Evolutionary conservation across 1,140 invertebrate species (phyloP), one percentile per base, ranked within the genome.

Genomic region (Platorchestia sp.): DNA sequence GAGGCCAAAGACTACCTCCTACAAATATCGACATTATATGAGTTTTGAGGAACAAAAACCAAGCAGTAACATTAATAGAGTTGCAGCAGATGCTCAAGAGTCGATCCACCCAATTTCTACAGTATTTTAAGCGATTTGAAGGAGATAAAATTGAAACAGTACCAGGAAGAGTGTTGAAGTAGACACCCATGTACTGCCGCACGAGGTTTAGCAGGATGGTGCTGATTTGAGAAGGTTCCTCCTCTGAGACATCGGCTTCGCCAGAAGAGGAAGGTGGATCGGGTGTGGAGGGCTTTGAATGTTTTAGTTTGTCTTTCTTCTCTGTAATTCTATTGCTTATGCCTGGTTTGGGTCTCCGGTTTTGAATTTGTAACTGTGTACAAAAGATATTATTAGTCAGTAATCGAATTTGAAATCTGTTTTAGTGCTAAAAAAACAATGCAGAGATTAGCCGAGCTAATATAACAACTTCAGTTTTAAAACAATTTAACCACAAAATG

Each of bases 121-220:
- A 19, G 59, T 75, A 75, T 75, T 3, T 1, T 75, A 75, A 10
- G 59, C 27, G 27, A 10, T 75, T 75, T 27, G 59, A 36, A 10
- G 59, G 1, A 75, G 27, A 27, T 22, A 75, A 10, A 75, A 75
- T 93, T 93, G 3, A 3, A 45, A 93, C 45, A 45, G 91, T 93
- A 93, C 91, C 91, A 40, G 91, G 41, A 40, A 93, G 45, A 6
- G 91, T 93, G 91, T 93, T 93, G 91, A 93, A 93, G 91, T 93
- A 93, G 36, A 93, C 47, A 16, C 91, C 91, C 91, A 93, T 93
- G 45, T 93, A 93, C 91, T 93, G 91, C 19, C 91, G 91, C 43
- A 93, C 91, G 45, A 93, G 91, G 91, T 93, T 93, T 19, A 93
- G 45, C 45, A 93, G 47, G 45, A 93, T 93, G 91, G 43, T 93